A percentile compares a stretch with the other conserved stretches of the same genome.
These are phyloP conservation scores for Oriolus oriolus DNA, from an alignment of 2,113 vertebrate species.

Conservation along the genomic window DNA sequence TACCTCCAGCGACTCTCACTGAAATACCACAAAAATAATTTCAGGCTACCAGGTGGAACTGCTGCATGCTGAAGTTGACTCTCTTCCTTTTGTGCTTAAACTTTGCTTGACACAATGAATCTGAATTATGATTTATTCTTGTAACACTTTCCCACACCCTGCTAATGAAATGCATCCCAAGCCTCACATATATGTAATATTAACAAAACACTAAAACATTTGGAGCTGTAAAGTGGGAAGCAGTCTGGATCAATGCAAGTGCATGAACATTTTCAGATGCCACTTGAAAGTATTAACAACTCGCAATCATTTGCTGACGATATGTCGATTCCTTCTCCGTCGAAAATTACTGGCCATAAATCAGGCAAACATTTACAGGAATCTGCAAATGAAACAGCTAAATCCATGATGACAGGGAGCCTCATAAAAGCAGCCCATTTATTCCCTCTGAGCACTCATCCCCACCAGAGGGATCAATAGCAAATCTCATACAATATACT, in stretches of 20 bases:
- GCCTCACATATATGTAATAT: neutral
- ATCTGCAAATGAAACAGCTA: conserved; percentile 83
- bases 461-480: conserved; percentile 76
- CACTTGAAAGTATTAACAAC: conserved; percentile 76
- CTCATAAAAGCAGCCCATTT: conserved; percentile 79
- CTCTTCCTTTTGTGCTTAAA: neutral
- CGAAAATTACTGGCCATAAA: conserved; percentile 83
- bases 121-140: neutral
- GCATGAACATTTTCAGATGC: conserved; percentile 73
- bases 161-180: neutral
- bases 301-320: conserved; percentile 67
- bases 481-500: conserved; percentile 74
- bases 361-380: conserved; percentile 86
- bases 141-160: neutral
- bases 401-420: conserved; percentile 82
- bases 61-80: neutral
- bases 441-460: conserved; percentile 74
- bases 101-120: neutral
- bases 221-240: neutral
- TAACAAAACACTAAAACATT: conserved; percentile 44
- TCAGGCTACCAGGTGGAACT: neutral
- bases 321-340: conserved; percentile 60
- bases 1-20: neutral
- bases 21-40: neutral
- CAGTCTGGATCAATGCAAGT: conserved; percentile 72